These are phyloP conservation scores for Pachypeltis micranthus DNA, from an alignment of 1,140 invertebrate species.

Conservation along the genomic window DNA sequence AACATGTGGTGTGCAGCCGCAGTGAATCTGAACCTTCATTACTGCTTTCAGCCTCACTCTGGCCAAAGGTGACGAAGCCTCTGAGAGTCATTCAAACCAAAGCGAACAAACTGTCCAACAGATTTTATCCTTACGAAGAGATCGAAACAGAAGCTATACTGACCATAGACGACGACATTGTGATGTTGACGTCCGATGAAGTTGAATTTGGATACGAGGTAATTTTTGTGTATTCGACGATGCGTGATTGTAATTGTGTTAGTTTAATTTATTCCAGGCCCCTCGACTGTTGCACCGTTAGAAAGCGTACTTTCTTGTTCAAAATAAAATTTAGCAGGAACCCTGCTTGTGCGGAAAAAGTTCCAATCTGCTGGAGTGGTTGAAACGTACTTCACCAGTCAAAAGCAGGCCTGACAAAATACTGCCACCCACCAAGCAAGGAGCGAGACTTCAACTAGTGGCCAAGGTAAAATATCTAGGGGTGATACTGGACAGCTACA, in stretches of 20 bases:
- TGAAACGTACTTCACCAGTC: too few relatives aligned
- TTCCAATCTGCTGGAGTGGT: too few relatives aligned
- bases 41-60: slow-evolving; percentile 52
- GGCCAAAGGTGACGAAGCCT: slow-evolving; percentile 79
- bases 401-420: too few relatives aligned
- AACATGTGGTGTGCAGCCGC: too few relatives aligned
- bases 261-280: too few relatives aligned
- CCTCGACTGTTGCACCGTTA: not conserved
- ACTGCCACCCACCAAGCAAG: too few relatives aligned
- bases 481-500: too few relatives aligned
- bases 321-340: not conserved
- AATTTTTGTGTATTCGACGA: slow-evolving; percentile 18
- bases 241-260: too few relatives aligned
- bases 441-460: too few relatives aligned
- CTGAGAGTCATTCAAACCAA: slow-evolving; percentile 81
- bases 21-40: too few relatives aligned
- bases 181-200: slow-evolving; percentile 87
- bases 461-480: too few relatives aligned
- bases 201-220: slow-evolving; percentile 78
- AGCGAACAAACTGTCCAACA: slow-evolving; percentile 86
- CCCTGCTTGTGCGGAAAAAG: too few relatives aligned
- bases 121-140: slow-evolving; percentile 85
- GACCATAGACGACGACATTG: slow-evolving; percentile 86
- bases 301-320: not conserved
- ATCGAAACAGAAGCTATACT: slow-evolving; percentile 87